Conservation (phyloP, 1,140 invertebrate species). For the Drosophila azteca region DNA sequence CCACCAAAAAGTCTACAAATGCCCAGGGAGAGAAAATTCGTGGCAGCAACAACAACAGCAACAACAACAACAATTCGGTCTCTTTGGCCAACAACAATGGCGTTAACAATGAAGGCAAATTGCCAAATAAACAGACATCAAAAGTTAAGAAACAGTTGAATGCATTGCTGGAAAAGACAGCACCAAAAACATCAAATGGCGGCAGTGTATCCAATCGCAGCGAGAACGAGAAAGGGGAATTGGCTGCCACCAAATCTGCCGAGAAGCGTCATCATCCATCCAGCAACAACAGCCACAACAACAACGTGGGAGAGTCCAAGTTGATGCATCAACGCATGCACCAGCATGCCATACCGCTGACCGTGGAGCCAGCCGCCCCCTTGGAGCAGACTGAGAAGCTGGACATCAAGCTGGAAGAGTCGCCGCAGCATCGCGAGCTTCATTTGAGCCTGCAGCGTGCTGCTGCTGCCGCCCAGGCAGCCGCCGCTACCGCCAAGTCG, state of each 20-base stretch:
- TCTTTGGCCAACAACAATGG: constrained; percentile 35
- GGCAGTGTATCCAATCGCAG: neutral
- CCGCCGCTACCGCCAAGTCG: constrained; percentile 31
- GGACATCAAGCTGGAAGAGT: constrained; percentile 78
- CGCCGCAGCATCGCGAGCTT: constrained; percentile 69
- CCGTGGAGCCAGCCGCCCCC: constrained; percentile 77
- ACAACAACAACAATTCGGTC: constrained; percentile 22
- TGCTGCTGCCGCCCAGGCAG: constrained; percentile 38
- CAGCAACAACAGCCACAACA: constrained; percentile 47
- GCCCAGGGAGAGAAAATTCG: constrained; percentile 55
- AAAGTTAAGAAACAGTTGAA: constrained; percentile 83
- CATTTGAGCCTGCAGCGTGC: constrained; percentile 68
- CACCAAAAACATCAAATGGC: constrained; percentile 42
- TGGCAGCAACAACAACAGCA: constrained; percentile 37
- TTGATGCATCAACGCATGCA: constrained; percentile 64
- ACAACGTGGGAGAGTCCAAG: constrained; percentile 32
- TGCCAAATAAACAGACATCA: constrained; percentile 62
- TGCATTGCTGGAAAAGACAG: constrained; percentile 71
- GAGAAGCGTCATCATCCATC: constrained; percentile 41
- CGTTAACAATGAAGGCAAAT: constrained; percentile 53
- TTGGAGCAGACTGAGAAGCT: constrained; percentile 80
- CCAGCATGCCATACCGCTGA: constrained; percentile 76
- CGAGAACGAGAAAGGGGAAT: constrained; percentile 16
- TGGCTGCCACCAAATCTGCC: constrained; percentile 20
- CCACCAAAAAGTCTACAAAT: constrained; percentile 57